phyloP scores from a whole-genome alignment of 2,888 invertebrate genomes.

The Paralinhomoeus sp. region DNA sequence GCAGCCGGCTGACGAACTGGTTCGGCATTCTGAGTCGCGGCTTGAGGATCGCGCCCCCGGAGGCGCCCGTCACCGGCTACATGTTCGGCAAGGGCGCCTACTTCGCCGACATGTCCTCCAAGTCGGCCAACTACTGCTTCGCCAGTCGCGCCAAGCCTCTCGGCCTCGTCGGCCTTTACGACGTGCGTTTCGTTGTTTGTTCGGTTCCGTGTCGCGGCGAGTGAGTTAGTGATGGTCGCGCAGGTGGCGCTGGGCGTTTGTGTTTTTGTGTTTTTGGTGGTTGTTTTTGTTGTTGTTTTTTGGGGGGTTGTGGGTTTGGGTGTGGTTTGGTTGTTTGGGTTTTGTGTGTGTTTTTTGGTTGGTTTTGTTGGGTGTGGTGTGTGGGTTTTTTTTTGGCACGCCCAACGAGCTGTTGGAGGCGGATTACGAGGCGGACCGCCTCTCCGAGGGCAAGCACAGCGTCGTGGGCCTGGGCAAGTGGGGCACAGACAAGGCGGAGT shows the following conservation, averaged over 20 bases:
- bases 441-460: conserved; percentile 29
- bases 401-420: conserved; percentile 26
- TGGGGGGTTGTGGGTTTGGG: too few relatives aligned
- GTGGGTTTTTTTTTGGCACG: conserved; percentile 21
- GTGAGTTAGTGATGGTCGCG: conserved; percentile 21
- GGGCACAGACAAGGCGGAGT: conserved; percentile 22
- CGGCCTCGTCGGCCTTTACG: conserved; percentile 29
- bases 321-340: too few relatives aligned
- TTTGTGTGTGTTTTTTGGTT: neutral
- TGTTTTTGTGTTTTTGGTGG: too few relatives aligned
- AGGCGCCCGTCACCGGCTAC: conserved; percentile 33
- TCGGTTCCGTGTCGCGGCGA: too few relatives aligned
- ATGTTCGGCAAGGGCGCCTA: conserved; percentile 36
- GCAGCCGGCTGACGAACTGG: conserved; percentile 33
- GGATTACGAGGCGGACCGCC: conserved; percentile 26
- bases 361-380: too few relatives aligned
- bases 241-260: conserved; percentile 20
- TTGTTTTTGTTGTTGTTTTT: too few relatives aligned
- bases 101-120: conserved; percentile 34
- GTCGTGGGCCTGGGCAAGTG: conserved; percentile 28
- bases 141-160: conserved; percentile 25
- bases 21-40: conserved; percentile 33
- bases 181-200: conserved; percentile 22
- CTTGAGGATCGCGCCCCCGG: conserved; percentile 33
- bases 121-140: conserved; percentile 34